Evolutionary conservation across 2,113 vertebrate genomes (phyloP).

Genomic region (Rhea americana): DNA sequence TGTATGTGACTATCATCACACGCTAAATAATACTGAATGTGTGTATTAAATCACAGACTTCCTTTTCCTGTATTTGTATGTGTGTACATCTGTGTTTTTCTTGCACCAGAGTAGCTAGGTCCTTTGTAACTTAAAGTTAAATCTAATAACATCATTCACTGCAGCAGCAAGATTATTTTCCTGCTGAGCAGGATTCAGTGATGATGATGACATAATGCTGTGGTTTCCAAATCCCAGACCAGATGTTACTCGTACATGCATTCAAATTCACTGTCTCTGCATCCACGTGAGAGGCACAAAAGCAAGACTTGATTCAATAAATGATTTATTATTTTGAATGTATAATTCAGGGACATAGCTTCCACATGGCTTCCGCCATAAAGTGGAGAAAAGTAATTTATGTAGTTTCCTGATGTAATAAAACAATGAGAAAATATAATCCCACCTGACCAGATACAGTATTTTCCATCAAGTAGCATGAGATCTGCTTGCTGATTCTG

Average conservation of each 20-base stretch:
- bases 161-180: constrained; percentile 25
- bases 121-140: constrained; percentile 13
- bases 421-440: not conserved
- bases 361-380: not conserved
- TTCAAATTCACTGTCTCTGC: constrained; percentile 31
- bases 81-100: not conserved
- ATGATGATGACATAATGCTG: constrained; percentile 43
- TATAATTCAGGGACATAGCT: constrained; percentile 43
- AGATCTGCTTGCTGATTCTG: not conserved
- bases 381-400: constrained; percentile 9
- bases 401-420: constrained; percentile 14
- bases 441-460: not conserved
- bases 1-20: not conserved
- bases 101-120: constrained; percentile 1
- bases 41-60: not conserved
- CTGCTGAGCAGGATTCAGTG: not conserved
- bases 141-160: constrained; percentile 19
- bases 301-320: constrained; percentile 41
- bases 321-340: constrained; percentile 59
- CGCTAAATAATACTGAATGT: not conserved
- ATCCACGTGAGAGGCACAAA: not conserved
- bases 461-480: not conserved
- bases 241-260: constrained; percentile 48
- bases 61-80: not conserved
- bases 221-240: constrained; percentile 59